phyloP scores from a whole-genome alignment of 2,888 invertebrate species.

The Oxyteleia sp. region DNA sequence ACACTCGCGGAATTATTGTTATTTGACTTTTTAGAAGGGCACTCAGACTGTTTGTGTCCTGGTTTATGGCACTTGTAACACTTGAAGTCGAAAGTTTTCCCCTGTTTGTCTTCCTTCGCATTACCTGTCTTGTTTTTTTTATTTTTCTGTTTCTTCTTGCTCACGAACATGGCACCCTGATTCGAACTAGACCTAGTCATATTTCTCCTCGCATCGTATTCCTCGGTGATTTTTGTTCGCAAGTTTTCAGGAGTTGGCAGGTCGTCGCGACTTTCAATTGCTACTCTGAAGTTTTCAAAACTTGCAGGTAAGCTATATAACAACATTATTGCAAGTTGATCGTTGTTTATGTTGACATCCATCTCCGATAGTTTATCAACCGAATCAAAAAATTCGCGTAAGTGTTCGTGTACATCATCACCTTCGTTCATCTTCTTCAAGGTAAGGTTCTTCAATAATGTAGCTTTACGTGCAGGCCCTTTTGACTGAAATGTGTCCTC shows the following conservation, averaged over 20 bases:
- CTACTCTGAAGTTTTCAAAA: conserved; percentile 51
- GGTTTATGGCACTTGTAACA: conserved; percentile 23
- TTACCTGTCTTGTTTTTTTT: conserved; percentile 1
- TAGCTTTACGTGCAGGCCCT: conserved; percentile 60
- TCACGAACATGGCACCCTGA: conserved; percentile 22
- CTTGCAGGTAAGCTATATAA: conserved; percentile 49
- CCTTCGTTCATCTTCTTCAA: conserved; percentile 52
- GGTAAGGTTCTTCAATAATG: conserved; percentile 55
- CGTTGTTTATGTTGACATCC: conserved; percentile 40
- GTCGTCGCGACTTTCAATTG: conserved; percentile 53
- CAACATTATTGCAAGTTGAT: conserved; percentile 22
- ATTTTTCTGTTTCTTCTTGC: conserved; percentile 12
- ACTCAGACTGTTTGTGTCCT: conserved; percentile 19
- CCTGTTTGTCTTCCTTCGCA: not conserved
- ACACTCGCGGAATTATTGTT: conserved; percentile 7
- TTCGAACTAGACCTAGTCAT: not conserved
- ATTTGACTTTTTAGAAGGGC: not conserved
- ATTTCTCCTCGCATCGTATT: conserved; percentile 30
- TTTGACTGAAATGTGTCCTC: conserved; percentile 43
- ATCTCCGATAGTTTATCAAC: conserved; percentile 60
- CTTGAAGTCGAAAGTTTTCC: not conserved
- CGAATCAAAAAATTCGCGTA: too few relatives aligned
- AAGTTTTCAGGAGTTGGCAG: conserved; percentile 54
- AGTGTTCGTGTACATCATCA: conserved; percentile 36
- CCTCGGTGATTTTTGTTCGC: conserved; percentile 34